phyloP scores from a whole-genome alignment of 2,797 vertebrate genomes.

The Neostethus bicornis region DNA sequence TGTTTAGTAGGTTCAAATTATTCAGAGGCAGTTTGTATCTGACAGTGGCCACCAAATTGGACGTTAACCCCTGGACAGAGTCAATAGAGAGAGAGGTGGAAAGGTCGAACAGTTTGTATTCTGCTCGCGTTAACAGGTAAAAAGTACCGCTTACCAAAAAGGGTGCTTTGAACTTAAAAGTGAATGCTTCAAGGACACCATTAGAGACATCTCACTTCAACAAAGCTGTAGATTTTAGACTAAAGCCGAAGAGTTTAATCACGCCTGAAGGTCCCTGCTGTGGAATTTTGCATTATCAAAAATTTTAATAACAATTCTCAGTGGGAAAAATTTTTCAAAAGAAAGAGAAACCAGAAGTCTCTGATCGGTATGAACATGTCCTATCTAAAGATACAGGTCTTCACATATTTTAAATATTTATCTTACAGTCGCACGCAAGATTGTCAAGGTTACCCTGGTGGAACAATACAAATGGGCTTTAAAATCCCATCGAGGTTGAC shows the following conservation, averaged over 20 bases:
- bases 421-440: not conserved
- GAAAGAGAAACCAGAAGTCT: not conserved
- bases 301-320: not conserved
- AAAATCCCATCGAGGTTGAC: not conserved
- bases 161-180: slow-evolving; percentile 12
- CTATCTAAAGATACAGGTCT: not conserved
- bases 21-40: slow-evolving; percentile 36
- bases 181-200: not conserved
- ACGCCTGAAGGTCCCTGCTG: not conserved
- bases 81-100: slow-evolving; percentile 7
- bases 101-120: slow-evolving; percentile 19
- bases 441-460: not conserved
- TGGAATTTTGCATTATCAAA: not conserved
- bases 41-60: slow-evolving; percentile 33
- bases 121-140: slow-evolving; percentile 5
- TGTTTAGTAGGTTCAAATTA: slow-evolving; percentile 10
- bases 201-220: slow-evolving; percentile 1
- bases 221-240: not conserved
- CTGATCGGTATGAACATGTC: not conserved
- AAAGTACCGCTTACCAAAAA: slow-evolving; percentile 1
- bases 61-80: slow-evolving; percentile 46
- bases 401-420: not conserved
- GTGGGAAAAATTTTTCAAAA: too few relatives aligned
- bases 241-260: not conserved
- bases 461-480: not conserved